Conservation (phyloP, 2,888 invertebrate species). For the Diarsia dahlii region DNA sequence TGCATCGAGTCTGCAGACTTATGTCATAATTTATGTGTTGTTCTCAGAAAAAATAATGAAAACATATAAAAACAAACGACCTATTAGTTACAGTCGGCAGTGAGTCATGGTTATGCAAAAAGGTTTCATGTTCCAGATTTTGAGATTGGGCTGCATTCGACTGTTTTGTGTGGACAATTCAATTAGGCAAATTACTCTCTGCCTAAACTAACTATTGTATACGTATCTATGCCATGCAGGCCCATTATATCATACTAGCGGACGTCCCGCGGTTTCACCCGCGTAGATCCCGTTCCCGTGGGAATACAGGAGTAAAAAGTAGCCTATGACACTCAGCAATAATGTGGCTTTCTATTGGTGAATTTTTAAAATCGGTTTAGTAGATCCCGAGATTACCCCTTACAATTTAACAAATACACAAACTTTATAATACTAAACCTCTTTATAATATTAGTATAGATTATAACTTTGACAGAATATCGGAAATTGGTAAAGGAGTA, state of each 20-base stretch:
- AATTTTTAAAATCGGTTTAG: no score
- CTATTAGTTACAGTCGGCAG: slow-evolving; percentile 32
- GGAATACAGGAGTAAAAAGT: no score
- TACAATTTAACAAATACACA: no score
- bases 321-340: no score
- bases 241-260: neutral
- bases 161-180: neutral
- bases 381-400: no score
- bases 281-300: no score
- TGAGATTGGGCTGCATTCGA: slow-evolving; percentile 13
- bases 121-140: slow-evolving; percentile 22
- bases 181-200: neutral
- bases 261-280: no score
- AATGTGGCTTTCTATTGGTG: no score
- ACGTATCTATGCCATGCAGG: neutral
- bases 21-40: slow-evolving; percentile 59
- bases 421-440: no score
- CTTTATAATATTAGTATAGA: no score
- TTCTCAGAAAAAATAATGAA: slow-evolving; percentile 56
- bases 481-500: neutral
- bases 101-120: slow-evolving; percentile 55
- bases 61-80: slow-evolving; percentile 28
- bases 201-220: neutral
- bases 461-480: neutral
- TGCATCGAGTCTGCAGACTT: slow-evolving; percentile 60